Conservation (phyloP, 1,140 invertebrate genomes). For the Dinothrombium tinctorium region DNA sequence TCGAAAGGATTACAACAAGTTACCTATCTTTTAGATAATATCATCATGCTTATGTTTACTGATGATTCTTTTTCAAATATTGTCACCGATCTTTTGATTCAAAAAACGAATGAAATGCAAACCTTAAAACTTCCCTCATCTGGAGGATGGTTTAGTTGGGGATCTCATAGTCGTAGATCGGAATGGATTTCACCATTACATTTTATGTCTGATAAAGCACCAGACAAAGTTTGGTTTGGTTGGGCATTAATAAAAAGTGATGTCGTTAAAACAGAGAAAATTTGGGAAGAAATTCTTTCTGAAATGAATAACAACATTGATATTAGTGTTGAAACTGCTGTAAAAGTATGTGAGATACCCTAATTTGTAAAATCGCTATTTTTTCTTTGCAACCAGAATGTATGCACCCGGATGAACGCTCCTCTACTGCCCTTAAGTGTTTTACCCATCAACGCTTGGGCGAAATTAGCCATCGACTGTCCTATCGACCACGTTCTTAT, state of each 20-base stretch:
- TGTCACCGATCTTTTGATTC: background rate
- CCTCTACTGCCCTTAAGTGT: background rate
- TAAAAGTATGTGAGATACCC: conserved; percentile 2
- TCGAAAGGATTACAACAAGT: conserved; percentile 2
- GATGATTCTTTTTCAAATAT: background rate
- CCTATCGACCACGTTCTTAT: conserved; percentile 2
- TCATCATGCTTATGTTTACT: conserved; percentile 3
- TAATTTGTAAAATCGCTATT: too few relatives aligned
- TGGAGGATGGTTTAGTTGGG: background rate
- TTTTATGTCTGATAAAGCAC: conserved; percentile 2
- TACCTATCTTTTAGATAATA: conserved; percentile 6
- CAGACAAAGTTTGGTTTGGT: conserved; percentile 2
- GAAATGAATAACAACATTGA: conserved; percentile 5
- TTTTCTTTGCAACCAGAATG: too few relatives aligned
- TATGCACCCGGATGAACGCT: conserved; percentile 1
- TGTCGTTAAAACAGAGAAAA: conserved; percentile 1
- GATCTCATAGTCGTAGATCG: background rate
- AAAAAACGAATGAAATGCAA: background rate
- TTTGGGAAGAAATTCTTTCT: conserved; percentile 12
- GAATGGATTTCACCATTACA: conserved; percentile 10
- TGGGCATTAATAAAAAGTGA: conserved; percentile 6
- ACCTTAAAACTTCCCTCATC: background rate
- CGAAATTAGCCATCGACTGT: background rate
- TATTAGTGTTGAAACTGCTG: background rate
- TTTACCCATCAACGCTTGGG: conserved; percentile 12